These are phyloP conservation scores for Patella caerulea DNA, from an alignment of 2,888 invertebrate species.

Conservation along the genomic window DNA sequence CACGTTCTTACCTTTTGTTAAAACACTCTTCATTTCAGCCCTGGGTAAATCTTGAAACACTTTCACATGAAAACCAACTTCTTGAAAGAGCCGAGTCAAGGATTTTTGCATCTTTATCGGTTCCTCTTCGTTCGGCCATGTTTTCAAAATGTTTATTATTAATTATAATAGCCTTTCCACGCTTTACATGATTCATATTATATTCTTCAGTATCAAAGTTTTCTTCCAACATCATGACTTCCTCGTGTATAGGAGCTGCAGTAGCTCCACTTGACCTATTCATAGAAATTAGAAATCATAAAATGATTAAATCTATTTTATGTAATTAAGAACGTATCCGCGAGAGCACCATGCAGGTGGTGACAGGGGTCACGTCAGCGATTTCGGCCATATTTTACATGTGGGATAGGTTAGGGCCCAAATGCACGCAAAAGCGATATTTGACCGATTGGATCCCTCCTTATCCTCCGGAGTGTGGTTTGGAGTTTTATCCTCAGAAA, in stretches of 20 bases:
- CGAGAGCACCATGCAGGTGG: no score
- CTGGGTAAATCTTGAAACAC: slow-evolving; percentile 78
- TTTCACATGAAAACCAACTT: slow-evolving; percentile 81
- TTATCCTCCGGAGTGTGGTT: no score
- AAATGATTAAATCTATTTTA: no score
- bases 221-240: slow-evolving; percentile 31
- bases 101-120: slow-evolving; percentile 88
- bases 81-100: slow-evolving; percentile 75
- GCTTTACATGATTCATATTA: slow-evolving; percentile 85
- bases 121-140: slow-evolving; percentile 77
- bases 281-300: no score
- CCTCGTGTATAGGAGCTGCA: background rate
- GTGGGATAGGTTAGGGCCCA: no score
- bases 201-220: slow-evolving; percentile 76
- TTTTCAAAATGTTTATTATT: slow-evolving; percentile 86
- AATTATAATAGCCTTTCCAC: slow-evolving; percentile 89
- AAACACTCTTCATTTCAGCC: slow-evolving; percentile 78
- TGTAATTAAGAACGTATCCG: no score
- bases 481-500: no score
- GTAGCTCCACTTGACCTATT: background rate
- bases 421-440: no score
- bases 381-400: no score
- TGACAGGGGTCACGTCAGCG: no score
- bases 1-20: slow-evolving; percentile 75
- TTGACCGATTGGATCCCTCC: no score